Evolutionary conservation across 2,113 vertebrate species (phyloP).

Genomic region (Nothoprocta perdicaria): DNA sequence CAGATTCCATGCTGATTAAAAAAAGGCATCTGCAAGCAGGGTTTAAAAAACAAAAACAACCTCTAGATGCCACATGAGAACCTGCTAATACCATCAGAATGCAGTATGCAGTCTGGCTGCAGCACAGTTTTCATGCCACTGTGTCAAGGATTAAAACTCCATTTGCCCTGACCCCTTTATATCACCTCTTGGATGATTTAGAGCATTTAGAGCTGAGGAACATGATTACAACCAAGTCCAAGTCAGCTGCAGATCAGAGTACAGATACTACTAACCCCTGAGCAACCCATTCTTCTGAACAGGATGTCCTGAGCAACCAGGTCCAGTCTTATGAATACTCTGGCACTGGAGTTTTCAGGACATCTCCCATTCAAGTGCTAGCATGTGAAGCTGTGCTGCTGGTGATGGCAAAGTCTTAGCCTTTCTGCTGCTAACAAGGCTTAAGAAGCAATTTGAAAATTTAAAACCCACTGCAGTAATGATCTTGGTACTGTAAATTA

Average conservation of each 20-base stretch:
- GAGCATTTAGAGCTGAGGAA: background rate
- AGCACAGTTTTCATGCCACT: constrained; percentile 9
- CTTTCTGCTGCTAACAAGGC: background rate
- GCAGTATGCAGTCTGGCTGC: background rate
- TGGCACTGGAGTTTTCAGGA: background rate
- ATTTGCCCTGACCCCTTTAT: background rate
- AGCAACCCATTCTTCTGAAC: background rate
- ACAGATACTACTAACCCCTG: background rate
- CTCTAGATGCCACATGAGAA: constrained; percentile 10
- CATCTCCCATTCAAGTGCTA: background rate
- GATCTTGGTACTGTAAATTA: background rate
- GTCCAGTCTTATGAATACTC: fast-evolving
- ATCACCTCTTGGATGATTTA: constrained; percentile 31
- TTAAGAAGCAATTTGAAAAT: background rate
- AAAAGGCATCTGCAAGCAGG: background rate
- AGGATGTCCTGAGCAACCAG: background rate
- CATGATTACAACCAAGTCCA: background rate
- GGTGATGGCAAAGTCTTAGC: background rate
- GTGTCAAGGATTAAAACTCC: background rate
- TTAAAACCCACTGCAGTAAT: background rate
- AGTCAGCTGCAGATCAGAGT: constrained; percentile 17
- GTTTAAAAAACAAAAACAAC: background rate
- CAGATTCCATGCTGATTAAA: background rate
- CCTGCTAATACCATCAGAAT: background rate
- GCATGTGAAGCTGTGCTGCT: background rate